Evolutionary conservation across 1,140 invertebrate genomes (phyloP).

Genomic region (Lamellibrachia luymesi): DNA sequence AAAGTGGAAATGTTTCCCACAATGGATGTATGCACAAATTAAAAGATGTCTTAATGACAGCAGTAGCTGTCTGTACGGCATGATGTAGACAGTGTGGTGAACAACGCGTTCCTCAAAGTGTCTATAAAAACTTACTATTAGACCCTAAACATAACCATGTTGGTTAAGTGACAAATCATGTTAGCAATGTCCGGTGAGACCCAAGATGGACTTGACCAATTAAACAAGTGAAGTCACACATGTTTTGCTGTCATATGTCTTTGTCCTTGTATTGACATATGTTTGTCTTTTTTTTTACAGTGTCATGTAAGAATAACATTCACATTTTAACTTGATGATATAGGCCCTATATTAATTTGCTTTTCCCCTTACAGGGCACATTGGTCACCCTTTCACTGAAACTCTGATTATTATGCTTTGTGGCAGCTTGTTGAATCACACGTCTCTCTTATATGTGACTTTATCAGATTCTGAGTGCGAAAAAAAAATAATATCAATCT

Average conservation of each 20-base stretch:
- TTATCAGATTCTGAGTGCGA: not conserved
- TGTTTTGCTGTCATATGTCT: not conserved
- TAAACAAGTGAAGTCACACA: not conserved
- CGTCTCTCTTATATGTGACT: not conserved
- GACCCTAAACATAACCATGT: not conserved
- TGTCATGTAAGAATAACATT: too few relatives aligned
- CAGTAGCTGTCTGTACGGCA: not conserved
- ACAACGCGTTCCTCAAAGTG: not conserved
- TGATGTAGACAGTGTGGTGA: not conserved
- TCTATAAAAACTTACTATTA: not conserved
- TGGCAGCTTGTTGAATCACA: not conserved
- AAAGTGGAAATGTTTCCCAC: not conserved
- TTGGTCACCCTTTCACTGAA: too few relatives aligned
- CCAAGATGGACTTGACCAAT: not conserved
- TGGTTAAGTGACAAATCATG: not conserved
- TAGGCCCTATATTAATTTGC: not conserved
- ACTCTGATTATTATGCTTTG: too few relatives aligned
- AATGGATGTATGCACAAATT: too few relatives aligned
- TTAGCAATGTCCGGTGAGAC: not conserved
- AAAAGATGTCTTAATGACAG: not conserved
- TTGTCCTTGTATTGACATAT: not conserved
- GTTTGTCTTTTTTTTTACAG: not conserved
- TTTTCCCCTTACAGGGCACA: not conserved
- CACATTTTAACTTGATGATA: too few relatives aligned
- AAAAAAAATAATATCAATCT: not conserved